phyloP scores from a whole-genome alignment of 2,113 vertebrate genomes.

The Mustelus asterias region DNA sequence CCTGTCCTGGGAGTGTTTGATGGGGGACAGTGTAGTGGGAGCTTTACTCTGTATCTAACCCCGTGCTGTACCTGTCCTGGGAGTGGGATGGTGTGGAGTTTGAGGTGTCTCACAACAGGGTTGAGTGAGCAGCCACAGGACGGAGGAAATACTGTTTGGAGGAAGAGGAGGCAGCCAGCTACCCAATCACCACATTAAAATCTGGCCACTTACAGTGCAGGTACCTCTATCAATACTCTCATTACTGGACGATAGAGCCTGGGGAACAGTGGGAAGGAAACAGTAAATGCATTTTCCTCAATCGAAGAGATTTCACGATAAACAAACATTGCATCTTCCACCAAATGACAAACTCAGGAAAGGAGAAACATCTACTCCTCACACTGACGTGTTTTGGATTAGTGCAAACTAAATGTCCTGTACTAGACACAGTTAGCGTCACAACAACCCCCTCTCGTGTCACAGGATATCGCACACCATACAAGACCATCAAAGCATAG shows the following conservation, averaged over 20 bases:
- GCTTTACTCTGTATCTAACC: too few relatives aligned
- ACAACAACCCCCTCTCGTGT: too few relatives aligned
- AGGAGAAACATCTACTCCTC: neutral
- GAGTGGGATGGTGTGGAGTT: too few relatives aligned
- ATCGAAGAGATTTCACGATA: neutral
- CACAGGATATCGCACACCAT: too few relatives aligned
- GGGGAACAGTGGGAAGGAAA: slow-evolving; percentile 54
- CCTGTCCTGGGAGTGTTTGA: too few relatives aligned
- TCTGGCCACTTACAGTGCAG: slow-evolving; percentile 75
- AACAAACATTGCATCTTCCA: neutral
- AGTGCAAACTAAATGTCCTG: neutral
- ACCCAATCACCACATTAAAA: slow-evolving; percentile 39
- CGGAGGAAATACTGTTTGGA: slow-evolving; percentile 62
- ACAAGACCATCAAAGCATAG: too few relatives aligned
- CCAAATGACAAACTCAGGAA: neutral
- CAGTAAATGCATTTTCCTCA: neutral
- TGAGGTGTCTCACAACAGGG: neutral
- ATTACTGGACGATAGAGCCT: slow-evolving; percentile 80
- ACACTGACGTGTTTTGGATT: neutral
- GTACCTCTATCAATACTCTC: slow-evolving; percentile 76
- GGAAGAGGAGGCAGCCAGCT: neutral
- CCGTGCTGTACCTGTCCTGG: too few relatives aligned
- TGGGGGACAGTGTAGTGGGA: too few relatives aligned
- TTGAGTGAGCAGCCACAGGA: neutral
- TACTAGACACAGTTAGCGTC: neutral